Percentiles rank a stretch among this genome's conserved stretches.
These are phyloP conservation scores for Siniperca knerii DNA, from an alignment of 2,113 vertebrate genomes.

Conservation along the genomic window DNA sequence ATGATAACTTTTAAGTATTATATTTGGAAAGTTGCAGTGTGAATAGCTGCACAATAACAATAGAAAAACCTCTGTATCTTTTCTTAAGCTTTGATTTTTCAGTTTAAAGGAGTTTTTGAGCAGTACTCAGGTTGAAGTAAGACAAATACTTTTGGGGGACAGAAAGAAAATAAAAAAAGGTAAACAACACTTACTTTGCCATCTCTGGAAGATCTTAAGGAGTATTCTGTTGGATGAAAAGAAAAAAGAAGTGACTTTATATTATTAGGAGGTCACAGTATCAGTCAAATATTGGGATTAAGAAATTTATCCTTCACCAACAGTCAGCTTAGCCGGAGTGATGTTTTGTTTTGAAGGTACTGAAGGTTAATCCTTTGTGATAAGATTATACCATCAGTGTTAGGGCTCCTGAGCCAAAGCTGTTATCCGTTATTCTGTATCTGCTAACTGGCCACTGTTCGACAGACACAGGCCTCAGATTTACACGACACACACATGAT, in stretches of 20 bases:
- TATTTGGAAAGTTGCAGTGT: background rate
- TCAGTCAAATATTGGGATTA: conserved; percentile 13
- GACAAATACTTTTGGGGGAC: background rate
- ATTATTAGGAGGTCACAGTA: background rate
- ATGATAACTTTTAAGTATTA: background rate
- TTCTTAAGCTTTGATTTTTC: background rate
- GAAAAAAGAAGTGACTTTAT: background rate
- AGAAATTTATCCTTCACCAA: conserved; percentile 15
- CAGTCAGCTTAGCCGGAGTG: conserved; percentile 22
- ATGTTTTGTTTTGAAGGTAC: conserved; percentile 35
- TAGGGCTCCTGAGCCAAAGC: conserved; percentile 37
- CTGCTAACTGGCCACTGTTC: background rate
- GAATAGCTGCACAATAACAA: background rate
- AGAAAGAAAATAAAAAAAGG: background rate
- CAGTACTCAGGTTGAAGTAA: background rate
- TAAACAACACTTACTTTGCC: conserved; percentile 75
- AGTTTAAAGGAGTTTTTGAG: background rate
- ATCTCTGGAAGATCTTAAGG: conserved; percentile 48
- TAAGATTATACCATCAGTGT: conserved; percentile 70
- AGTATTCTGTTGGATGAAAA: conserved; percentile 49
- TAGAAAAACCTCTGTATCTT: background rate
- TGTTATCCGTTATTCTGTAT: conserved; percentile 10
- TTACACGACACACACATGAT: conserved; percentile 1
- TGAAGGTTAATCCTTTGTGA: conserved; percentile 64
- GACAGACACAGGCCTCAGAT: conserved; percentile 18